A percentile compares a stretch with the other conserved stretches of the same genome.
Evolutionary conservation across 2,888 invertebrate species (phyloP).

Genomic region (Pteria penguin): DNA sequence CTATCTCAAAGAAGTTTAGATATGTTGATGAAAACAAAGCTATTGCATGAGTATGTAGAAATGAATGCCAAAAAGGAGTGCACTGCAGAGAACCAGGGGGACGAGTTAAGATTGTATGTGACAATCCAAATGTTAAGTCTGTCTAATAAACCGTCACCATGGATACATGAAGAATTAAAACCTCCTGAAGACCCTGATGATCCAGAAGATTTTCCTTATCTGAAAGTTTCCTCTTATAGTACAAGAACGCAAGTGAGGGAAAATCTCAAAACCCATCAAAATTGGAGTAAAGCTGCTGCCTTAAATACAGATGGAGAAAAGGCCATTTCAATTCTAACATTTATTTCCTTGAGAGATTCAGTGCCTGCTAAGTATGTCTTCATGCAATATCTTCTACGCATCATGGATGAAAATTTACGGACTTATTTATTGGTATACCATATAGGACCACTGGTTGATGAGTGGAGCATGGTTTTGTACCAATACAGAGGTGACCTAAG

Average conservation of each 20-base stretch:
- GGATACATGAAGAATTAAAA: neutral
- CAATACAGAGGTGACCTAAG: conserved; percentile 32
- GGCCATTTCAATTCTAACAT: neutral
- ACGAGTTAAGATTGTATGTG: neutral
- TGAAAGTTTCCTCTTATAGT: conserved; percentile 20
- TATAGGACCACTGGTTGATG: conserved; percentile 54
- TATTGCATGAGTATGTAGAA: conserved; percentile 51
- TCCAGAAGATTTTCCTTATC: conserved; percentile 12
- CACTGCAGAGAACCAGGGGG: neutral
- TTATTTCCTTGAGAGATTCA: conserved; percentile 50
- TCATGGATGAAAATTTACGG: conserved; percentile 30
- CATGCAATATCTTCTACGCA: conserved; percentile 41
- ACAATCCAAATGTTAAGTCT: conserved; percentile 10
- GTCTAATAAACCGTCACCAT: conserved; percentile 7
- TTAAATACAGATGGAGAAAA: neutral
- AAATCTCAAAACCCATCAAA: neutral
- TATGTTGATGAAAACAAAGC: conserved; percentile 32
- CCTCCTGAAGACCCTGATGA: conserved; percentile 13
- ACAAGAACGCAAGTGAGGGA: neutral
- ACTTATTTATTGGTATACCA: conserved; percentile 52
- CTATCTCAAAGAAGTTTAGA: conserved; percentile 39
- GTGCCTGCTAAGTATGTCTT: conserved; percentile 46
- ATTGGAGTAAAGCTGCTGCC: neutral
- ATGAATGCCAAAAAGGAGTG: conserved; percentile 43
- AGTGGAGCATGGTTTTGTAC: conserved; percentile 54